Percentiles rank a stretch among this genome's conserved stretches.
phyloP scores from a whole-genome alignment of 2,888 invertebrate genomes.

The Cephus spinipes region DNA sequence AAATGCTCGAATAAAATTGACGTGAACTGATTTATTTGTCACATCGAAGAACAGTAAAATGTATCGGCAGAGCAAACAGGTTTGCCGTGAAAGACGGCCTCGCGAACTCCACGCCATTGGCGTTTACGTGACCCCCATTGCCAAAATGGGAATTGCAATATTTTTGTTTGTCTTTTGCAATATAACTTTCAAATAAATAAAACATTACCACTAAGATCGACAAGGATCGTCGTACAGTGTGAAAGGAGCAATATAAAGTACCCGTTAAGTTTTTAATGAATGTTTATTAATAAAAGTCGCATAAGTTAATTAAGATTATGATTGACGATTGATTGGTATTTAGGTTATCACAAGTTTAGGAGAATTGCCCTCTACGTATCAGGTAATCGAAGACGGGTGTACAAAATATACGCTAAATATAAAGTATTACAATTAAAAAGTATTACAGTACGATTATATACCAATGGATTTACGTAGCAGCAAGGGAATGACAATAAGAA shows the following conservation, averaged over 20 bases:
- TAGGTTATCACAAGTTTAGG: conserved; percentile 37
- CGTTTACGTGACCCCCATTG: not conserved
- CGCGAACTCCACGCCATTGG: not conserved
- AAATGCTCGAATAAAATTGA: not conserved
- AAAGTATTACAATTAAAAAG: not conserved
- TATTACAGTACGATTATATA: not conserved
- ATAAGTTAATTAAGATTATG: conserved; percentile 31
- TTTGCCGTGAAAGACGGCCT: not conserved
- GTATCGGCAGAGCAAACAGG: not conserved
- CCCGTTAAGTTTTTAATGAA: not conserved
- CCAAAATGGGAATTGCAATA: not conserved
- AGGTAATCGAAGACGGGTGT: conserved; percentile 19
- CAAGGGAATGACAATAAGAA: not conserved
- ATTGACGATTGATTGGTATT: conserved; percentile 33
- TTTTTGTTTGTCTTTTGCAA: not conserved
- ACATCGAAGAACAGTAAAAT: not conserved
- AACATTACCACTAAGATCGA: not conserved
- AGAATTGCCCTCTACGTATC: conserved; percentile 18
- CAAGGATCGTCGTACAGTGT: not conserved
- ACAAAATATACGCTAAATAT: conserved; percentile 19
- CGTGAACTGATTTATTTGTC: not conserved
- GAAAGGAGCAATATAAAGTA: not conserved
- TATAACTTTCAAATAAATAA: not conserved
- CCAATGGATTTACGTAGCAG: not conserved
- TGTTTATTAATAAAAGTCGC: conserved; percentile 22